Base-by-base conservation (phyloP, 2,888 invertebrate genomes). In the Clistopyga incitator region DNA sequence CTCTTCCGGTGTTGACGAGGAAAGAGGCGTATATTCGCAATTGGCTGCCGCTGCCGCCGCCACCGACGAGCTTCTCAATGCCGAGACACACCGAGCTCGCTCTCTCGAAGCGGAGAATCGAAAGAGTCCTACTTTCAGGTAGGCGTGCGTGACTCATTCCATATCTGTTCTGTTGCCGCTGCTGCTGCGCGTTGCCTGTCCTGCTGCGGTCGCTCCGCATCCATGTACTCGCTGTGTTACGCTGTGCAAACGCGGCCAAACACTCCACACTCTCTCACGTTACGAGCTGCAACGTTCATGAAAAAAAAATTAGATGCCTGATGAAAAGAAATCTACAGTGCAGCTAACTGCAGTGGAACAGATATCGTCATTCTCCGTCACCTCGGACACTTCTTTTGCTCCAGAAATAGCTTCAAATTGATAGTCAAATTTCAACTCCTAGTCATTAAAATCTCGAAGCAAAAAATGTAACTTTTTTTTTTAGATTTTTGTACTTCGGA, bases 131-230 rank as follows among this genome's bases (percentile, higher is more conserved):
- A 85, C 85, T 86, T 76, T 83, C 89, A 90, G 89, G 90, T 90
- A 89, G 90, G 89, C 87, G 89, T 87, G 87, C 79, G 84, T 90
- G 90, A 90, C 87, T 90, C 90, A 90, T 84, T 81, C 68, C 81
- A 74, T 88, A 88, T 88, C 86, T 81, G 61, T 61, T 52, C 67
- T 50, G 71, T 65, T 54, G 72, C 82, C 80, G 81, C 76, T 81
- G 71, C 70, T 74, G 67, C 45, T 59, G 25, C 74, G 23, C 71
- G 38, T 75, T 79, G 78, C 61, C 34, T 56, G 20, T 54, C 38
- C 13, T 25, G 56, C 13, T 15, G 34, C 34, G 34, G 42, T 38
- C n/a, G n/a, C 38, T 38, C 42, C 42, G 42, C 38, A 4, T 15
- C 47, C 47, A 45, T 45, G 15, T 45, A 25, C 47, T 67, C 25